Percentiles rank a stretch among this genome's conserved stretches.
phyloP scores from a whole-genome alignment of 2,797 vertebrate genomes.

The Cossypha heuglini region DNA sequence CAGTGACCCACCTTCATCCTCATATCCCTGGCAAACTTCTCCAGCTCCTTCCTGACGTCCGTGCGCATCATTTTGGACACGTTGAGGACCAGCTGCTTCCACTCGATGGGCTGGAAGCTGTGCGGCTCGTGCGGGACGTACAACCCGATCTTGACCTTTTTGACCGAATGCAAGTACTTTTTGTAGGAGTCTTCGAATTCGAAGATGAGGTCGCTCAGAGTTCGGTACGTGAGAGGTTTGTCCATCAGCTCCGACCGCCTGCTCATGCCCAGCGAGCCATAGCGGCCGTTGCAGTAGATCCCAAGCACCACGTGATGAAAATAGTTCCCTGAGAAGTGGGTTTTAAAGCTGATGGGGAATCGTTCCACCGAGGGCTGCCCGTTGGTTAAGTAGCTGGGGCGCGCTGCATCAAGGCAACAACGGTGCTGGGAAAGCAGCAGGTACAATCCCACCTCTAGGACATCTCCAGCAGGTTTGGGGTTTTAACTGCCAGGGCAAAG shows the following conservation, averaged over 20 bases:
- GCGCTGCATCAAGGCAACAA: conserved; percentile 66
- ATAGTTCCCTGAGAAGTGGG: conserved; percentile 93
- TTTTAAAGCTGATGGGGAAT: conserved; percentile 99
- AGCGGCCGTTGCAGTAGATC: conserved; percentile 91
- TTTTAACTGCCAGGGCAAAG: not conserved
- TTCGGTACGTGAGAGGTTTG: conserved; percentile 89
- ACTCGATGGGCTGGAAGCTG: conserved; percentile 94
- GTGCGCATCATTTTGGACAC: conserved; percentile 83
- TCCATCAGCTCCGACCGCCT: conserved; percentile 94
- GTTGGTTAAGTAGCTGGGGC: conserved; percentile 90
- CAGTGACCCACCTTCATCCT: conserved; percentile 88
- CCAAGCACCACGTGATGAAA: conserved; percentile 97
- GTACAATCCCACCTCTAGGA: not conserved
- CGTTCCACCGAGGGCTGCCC: conserved; percentile 90
- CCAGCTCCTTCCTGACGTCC: conserved; percentile 92
- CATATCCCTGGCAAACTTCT: conserved; percentile 95
- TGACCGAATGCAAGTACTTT: conserved; percentile 92
- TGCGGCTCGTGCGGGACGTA: conserved; percentile 94
- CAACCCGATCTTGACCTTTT: conserved; percentile 94
- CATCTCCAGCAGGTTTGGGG: not conserved
- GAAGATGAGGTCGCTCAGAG: conserved; percentile 92
- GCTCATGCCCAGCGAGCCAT: conserved; percentile 94
- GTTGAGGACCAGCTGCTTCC: conserved; percentile 93
- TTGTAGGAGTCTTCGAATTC: conserved; percentile 95
- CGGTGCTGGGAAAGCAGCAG: not conserved